A percentile compares a stretch with the other conserved stretches of the same genome.
Evolutionary conservation across 2,888 invertebrate genomes (phyloP).

Genomic region (Buathra laborator): DNA sequence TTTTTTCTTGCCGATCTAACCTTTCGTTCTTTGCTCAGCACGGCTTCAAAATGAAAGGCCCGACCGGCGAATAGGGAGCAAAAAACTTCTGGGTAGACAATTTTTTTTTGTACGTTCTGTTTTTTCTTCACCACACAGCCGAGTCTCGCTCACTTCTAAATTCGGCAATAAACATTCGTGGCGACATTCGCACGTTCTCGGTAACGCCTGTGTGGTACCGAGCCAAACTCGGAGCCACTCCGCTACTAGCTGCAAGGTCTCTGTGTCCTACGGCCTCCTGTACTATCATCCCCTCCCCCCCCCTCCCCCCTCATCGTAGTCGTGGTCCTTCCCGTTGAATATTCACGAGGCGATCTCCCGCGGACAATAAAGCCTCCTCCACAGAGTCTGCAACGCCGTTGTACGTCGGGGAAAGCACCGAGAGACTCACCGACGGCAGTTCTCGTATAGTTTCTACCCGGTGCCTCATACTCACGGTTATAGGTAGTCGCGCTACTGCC

Average conservation of each 20-base stretch:
- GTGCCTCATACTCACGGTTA: conserved; percentile 6
- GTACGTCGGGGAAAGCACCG: conserved; percentile 41
- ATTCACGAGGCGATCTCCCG: conserved; percentile 79
- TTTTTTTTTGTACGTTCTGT: conserved; percentile 6
- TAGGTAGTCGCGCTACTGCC: conserved; percentile 4
- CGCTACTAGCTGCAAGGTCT: not conserved
- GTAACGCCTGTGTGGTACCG: conserved; percentile 71
- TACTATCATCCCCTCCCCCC: conserved; percentile 18
- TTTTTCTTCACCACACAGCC: not conserved
- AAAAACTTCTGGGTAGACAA: not conserved
- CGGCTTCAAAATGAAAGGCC: not conserved
- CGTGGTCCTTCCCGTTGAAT: conserved; percentile 73
- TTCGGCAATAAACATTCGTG: conserved; percentile 66
- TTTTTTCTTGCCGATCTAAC: not conserved
- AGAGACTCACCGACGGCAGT: conserved; percentile 35
- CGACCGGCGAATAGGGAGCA: not conserved
- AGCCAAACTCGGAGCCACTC: conserved; percentile 54
- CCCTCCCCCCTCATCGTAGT: conserved; percentile 16
- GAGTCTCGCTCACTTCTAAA: conserved; percentile 43
- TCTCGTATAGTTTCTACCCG: conserved; percentile 32
- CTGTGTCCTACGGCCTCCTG: conserved; percentile 34
- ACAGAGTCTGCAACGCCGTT: conserved; percentile 62
- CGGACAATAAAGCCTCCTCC: conserved; percentile 73
- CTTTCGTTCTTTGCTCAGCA: not conserved
- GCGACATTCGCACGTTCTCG: conserved; percentile 73